A percentile compares a stretch with the other conserved stretches of the same genome.
phyloP scores from a whole-genome alignment of 2,797 vertebrate species.

The Phataginus tetradactyla region DNA sequence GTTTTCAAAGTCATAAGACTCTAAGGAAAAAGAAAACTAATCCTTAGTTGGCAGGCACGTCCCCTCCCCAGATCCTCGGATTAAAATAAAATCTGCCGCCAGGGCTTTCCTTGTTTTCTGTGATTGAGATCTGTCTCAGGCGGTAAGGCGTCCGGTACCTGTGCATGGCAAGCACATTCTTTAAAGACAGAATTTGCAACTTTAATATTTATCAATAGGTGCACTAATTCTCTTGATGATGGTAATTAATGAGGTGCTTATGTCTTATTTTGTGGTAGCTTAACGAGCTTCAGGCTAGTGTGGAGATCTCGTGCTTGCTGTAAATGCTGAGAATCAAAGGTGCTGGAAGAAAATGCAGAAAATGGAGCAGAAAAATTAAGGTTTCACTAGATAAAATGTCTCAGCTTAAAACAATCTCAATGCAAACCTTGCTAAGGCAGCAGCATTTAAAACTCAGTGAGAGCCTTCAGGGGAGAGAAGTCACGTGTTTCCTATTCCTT shows the following conservation, averaged over 20 bases:
- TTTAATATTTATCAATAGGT: slow-evolving; percentile 80
- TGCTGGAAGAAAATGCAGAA: slow-evolving; percentile 78
- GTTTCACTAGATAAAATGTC: slow-evolving; percentile 80
- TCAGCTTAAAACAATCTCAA: slow-evolving; percentile 71
- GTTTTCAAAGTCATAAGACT: slow-evolving; percentile 65
- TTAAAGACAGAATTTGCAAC: slow-evolving; percentile 71
- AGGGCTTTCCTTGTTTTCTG: slow-evolving; percentile 63
- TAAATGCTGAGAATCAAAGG: slow-evolving; percentile 74
- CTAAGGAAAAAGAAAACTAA: slow-evolving; percentile 45
- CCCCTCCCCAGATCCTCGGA: slow-evolving; percentile 75
- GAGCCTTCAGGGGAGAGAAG: neutral
- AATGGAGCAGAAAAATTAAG: slow-evolving; percentile 78
- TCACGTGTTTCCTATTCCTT: neutral
- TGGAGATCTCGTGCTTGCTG: slow-evolving; percentile 67
- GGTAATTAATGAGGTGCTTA: slow-evolving; percentile 81
- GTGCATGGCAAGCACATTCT: slow-evolving; percentile 60
- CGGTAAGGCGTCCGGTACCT: neutral
- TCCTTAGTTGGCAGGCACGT: slow-evolving; percentile 66
- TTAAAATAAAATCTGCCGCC: slow-evolving; percentile 71
- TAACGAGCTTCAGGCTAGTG: slow-evolving; percentile 79
- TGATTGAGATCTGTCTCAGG: slow-evolving; percentile 64
- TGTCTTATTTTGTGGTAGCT: slow-evolving; percentile 75
- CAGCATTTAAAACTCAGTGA: slow-evolving; percentile 52
- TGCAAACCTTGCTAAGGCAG: slow-evolving; percentile 69
- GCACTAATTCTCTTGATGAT: slow-evolving; percentile 80